These are phyloP conservation scores for Agapetus fuscipes DNA, from an alignment of 2,888 invertebrate genomes.

Conservation along the genomic window DNA sequence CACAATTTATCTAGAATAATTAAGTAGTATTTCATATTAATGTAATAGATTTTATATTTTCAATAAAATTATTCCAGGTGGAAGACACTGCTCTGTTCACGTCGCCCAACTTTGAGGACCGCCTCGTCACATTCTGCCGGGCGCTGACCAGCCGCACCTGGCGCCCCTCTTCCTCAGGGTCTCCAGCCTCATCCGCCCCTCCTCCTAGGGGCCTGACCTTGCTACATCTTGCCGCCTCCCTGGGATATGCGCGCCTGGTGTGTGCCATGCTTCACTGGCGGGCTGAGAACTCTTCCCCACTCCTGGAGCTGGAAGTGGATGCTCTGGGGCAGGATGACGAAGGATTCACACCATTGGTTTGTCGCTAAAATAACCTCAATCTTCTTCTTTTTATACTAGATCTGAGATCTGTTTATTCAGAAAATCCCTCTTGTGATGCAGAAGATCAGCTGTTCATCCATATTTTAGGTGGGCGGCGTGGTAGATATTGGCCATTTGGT, in stretches of 20 bases:
- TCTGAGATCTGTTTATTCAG: too few species aligned
- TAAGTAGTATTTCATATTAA: too few species aligned
- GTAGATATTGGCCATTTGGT: too few species aligned
- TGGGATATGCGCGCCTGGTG: conserved; percentile 81
- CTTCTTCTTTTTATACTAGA: too few species aligned
- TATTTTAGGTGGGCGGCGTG: too few species aligned
- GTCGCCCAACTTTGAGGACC: conserved; percentile 73
- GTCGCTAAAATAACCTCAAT: too few species aligned
- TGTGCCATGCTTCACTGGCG: conserved; percentile 81
- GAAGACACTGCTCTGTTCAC: conserved; percentile 53
- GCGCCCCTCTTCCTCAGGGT: conserved; percentile 4
- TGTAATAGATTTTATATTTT: too few species aligned
- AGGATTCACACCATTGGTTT: conserved; percentile 84
- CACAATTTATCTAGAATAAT: too few species aligned
- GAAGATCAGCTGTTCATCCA: too few species aligned
- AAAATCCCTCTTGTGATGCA: too few species aligned
- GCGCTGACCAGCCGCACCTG: conserved; percentile 49
- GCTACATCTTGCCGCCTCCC: conserved; percentile 81
- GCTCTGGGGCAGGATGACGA: conserved; percentile 81
- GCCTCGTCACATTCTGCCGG: conserved; percentile 77
- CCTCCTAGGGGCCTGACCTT: conserved; percentile 57
- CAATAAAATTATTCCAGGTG: conserved; percentile 38
- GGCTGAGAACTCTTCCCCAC: conserved; percentile 76
- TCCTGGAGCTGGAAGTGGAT: conserved; percentile 87
- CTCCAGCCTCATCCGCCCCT: conserved; percentile 27